Percentiles rank a stretch among this genome's conserved stretches.
Conservation (phyloP, 2,113 vertebrate genomes). For the Rhabdornis inornatus region DNA sequence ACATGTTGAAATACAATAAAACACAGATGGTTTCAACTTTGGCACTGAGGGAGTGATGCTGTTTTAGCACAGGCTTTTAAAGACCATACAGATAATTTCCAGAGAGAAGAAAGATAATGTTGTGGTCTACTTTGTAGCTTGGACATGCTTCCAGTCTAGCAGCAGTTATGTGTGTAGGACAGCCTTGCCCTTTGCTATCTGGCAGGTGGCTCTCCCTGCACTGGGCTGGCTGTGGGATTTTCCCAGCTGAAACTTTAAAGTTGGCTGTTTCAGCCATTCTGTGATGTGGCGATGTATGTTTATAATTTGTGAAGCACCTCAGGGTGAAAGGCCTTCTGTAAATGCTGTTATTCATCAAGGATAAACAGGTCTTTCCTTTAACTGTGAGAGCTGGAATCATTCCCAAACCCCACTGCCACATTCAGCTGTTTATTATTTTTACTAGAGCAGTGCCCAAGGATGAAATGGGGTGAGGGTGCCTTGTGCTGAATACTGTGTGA, state of each 20-base stretch:
- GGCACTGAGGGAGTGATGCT: background rate
- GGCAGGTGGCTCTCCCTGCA: background rate
- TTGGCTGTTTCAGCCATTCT: background rate
- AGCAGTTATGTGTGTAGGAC: background rate
- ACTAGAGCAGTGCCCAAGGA: background rate
- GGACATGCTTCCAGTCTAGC: background rate
- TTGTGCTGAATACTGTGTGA: background rate
- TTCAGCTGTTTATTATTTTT: slow-evolving; percentile 27
- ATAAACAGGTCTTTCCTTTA: background rate
- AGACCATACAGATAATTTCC: background rate
- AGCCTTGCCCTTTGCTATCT: background rate
- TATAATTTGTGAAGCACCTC: slow-evolving; percentile 27
- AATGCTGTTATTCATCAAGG: slow-evolving; percentile 9
- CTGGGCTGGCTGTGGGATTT: background rate
- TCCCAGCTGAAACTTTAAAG: background rate
- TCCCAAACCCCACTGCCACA: background rate
- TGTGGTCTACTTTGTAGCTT: background rate
- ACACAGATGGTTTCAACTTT: background rate
- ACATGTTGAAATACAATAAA: background rate
- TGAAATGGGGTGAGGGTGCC: background rate
- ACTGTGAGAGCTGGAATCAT: background rate
- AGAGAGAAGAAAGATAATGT: background rate
- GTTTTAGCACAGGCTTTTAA: background rate
- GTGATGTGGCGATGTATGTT: background rate
- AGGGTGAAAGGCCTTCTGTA: slow-evolving; percentile 23